phyloP scores from a whole-genome alignment of 2,797 vertebrate species.

The Pseudochirops corinnae region DNA sequence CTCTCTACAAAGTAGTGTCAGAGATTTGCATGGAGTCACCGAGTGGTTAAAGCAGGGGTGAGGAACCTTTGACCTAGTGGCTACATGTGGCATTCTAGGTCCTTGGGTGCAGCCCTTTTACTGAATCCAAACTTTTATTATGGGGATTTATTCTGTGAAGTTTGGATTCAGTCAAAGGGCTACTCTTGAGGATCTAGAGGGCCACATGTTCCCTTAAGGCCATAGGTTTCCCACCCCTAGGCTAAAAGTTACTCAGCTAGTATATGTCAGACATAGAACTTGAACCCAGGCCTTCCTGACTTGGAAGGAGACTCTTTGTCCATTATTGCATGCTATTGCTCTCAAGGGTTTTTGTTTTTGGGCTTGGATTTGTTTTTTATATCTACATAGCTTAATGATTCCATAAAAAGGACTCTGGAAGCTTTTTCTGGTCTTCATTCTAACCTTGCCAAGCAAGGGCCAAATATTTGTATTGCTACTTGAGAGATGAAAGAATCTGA shows the following conservation, averaged over 20 bases:
- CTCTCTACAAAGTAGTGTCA: not conserved
- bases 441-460: not conserved
- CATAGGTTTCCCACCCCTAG: too few relatives aligned
- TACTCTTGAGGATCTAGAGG: too few relatives aligned
- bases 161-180: too few relatives aligned
- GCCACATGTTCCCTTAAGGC: too few relatives aligned
- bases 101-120: too few relatives aligned
- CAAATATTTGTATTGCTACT: constrained; percentile 16
- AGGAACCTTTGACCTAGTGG: too few relatives aligned
- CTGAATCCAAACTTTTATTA: too few relatives aligned
- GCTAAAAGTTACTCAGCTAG: not conserved
- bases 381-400: not conserved
- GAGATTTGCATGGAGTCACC: not conserved
- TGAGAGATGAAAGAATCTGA: constrained; percentile 35
- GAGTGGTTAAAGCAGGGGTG: not conserved
- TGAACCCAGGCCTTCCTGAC: not conserved
- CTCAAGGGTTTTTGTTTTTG: not conserved
- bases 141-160: too few relatives aligned
- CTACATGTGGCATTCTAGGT: too few relatives aligned
- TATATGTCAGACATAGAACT: not conserved
- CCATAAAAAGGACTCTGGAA: constrained; percentile 1
- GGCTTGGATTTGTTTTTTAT: constrained; percentile 1
- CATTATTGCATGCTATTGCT: not conserved
- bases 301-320: not conserved
- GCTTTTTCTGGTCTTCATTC: not conserved